A percentile compares a stretch with the other conserved stretches of the same genome.
Evolutionary conservation across 2,888 invertebrate genomes (phyloP).

Genomic region (Agrotis clavis): DNA sequence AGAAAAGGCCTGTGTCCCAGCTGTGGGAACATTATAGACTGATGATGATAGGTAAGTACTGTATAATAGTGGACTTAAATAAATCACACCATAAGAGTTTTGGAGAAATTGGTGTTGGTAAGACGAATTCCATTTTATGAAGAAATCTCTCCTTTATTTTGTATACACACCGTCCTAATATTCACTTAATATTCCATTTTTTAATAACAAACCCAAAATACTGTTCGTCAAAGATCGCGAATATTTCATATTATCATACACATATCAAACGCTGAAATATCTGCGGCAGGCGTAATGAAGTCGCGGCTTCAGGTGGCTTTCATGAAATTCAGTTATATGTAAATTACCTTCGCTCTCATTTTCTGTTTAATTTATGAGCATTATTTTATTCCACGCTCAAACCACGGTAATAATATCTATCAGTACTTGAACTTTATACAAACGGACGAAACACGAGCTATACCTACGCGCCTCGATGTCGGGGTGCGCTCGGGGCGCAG

Average conservation of each 20-base stretch:
- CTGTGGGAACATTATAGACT: too few relatives aligned
- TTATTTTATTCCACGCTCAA: slow-evolving; percentile 41
- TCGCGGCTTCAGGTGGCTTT: slow-evolving; percentile 47
- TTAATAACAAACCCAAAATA: slow-evolving; percentile 17
- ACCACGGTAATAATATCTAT: too few relatives aligned
- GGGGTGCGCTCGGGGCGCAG: too few relatives aligned
- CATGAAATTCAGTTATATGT: slow-evolving; percentile 63
- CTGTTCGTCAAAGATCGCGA: slow-evolving; percentile 31
- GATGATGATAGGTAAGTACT: too few relatives aligned
- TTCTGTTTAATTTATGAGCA: slow-evolving; percentile 59
- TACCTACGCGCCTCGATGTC: too few relatives aligned
- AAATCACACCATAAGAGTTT: background rate
- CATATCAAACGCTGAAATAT: slow-evolving; percentile 44
- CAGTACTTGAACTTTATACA: too few relatives aligned
- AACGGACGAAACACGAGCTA: too few relatives aligned
- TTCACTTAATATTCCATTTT: background rate
- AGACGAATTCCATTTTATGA: background rate
- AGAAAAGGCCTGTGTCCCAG: too few relatives aligned
- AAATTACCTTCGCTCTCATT: slow-evolving; percentile 56
- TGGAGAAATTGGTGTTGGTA: background rate
- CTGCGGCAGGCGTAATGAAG: slow-evolving; percentile 54
- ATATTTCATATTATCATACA: slow-evolving; percentile 42
- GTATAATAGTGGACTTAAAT: background rate
- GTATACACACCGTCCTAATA: background rate
- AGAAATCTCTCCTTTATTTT: background rate